Base-by-base conservation (phyloP, 2,888 invertebrate species). In the Pammene fasciana region DNA sequence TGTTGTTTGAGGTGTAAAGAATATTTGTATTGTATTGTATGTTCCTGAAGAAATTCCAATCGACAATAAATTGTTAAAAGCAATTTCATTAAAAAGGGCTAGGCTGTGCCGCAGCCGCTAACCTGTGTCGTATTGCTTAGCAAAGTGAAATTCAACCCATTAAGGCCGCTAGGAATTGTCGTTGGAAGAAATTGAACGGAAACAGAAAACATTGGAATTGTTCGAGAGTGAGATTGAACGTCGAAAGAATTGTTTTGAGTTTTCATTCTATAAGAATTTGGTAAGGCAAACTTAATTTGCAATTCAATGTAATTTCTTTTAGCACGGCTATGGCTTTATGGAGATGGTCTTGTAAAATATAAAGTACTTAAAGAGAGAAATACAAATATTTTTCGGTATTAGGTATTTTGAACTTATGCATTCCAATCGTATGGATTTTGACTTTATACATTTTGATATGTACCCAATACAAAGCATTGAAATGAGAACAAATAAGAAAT, bases 121-220 rank as follows among this genome's bases (percentile, higher is more conserved):
- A 67, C 59, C 66, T 60, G 45, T 60, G 66, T 60, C 52, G 59
- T 60, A 68, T 57, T 52, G 64, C 59, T 59, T 68, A 46, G 65
- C 60, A 65, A 70, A 70, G 70, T 70, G 60, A 70, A 70, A 70
- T 60, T 65, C 65, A 55, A 70, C 54, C 68, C 70, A 70, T 70
- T 70, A 70, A 65, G 48, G 48, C 59, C 34, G 54, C 45, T 18
- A 38, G 41, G 59, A 65, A 65, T 70, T 65, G 65, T 65, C 65
- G 65, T 54, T 48, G 16, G 46, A 60, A 41, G 70, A 70, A 70
- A 70, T 70, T 70, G 70, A 70, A 70, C 65, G 70, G 70, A 70
- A 70, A 65, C 70, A 48, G 65, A 70, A 65, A 70, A 65, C 70
- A 70, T 65, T 65, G 65, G 48, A 70, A 65, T 54, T 65, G 70